Conservation (phyloP, 2,113 vertebrate species). For the Bothrops jararaca region DNA sequence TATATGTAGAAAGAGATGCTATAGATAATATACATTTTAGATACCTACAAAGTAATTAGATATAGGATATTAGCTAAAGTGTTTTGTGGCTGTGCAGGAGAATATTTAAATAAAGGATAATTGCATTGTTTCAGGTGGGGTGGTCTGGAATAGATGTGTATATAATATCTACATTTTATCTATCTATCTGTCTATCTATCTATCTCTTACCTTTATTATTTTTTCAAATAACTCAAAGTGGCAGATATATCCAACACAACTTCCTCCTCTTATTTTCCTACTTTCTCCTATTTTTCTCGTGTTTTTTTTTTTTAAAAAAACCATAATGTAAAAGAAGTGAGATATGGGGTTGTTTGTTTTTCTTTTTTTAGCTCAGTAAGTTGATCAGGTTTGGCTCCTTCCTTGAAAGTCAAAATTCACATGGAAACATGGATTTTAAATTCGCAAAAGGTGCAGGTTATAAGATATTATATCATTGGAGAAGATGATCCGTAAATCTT, state of each 20-base stretch:
- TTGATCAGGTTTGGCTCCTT: background rate
- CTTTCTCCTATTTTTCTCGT: background rate
- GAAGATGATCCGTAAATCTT: background rate
- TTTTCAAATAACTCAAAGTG: background rate
- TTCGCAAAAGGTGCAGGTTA: background rate
- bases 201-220: background rate
- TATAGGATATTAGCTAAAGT: background rate
- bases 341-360: background rate
- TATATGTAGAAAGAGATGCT: background rate
- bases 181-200: background rate
- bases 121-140: background rate
- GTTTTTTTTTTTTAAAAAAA: background rate
- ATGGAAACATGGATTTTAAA: background rate
- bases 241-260: background rate
- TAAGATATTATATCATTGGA: background rate
- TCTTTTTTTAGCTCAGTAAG: background rate
- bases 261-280: background rate
- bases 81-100: background rate
- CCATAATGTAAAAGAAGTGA: background rate
- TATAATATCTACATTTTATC: background rate
- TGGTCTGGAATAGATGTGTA: background rate
- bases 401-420: background rate
- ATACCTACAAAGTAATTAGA: background rate
- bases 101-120: background rate
- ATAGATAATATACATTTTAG: background rate